These are phyloP conservation scores for Deilephila porcellus DNA, from an alignment of 2,888 invertebrate genomes.

Conservation along the genomic window DNA sequence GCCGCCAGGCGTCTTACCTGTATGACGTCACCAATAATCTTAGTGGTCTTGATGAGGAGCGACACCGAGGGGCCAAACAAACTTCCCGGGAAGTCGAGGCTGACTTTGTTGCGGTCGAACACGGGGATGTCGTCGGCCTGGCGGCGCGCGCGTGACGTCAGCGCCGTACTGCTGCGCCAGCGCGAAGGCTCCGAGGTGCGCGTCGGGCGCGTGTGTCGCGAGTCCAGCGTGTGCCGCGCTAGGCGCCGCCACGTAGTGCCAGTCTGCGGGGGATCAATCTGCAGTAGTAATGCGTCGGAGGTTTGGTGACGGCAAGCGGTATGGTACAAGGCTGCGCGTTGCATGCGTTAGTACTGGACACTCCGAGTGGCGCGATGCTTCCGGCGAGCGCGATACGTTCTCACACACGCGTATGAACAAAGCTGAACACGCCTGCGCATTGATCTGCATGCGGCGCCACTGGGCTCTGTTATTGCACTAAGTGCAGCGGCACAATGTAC, in stretches of 20 bases:
- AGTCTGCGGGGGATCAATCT: constrained; percentile 50
- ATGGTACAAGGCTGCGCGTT: constrained; percentile 13
- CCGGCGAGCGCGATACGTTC: not conserved
- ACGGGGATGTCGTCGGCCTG: constrained; percentile 84
- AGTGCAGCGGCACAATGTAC: not conserved
- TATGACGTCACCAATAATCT: constrained; percentile 87
- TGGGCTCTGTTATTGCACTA: not conserved
- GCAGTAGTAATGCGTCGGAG: too few species aligned
- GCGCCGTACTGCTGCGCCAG: constrained; percentile 39
- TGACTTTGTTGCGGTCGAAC: constrained; percentile 87
- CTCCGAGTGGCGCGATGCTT: not conserved
- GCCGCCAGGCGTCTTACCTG: constrained; percentile 72
- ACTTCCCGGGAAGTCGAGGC: constrained; percentile 87
- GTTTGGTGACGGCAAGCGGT: not conserved
- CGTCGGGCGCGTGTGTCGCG: not conserved
- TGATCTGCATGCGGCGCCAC: not conserved
- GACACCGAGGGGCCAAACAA: constrained; percentile 88
- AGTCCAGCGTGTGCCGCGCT: constrained; percentile 29
- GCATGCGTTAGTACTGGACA: constrained; percentile 11
- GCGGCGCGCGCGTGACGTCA: constrained; percentile 38
- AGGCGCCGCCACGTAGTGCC: constrained; percentile 63
- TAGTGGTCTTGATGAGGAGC: constrained; percentile 87
- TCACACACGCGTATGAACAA: not conserved
- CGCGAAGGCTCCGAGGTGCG: constrained; percentile 45
- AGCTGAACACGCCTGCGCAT: not conserved